Conservation (phyloP, 2,888 invertebrate genomes). For the Macaria liturata region DNA sequence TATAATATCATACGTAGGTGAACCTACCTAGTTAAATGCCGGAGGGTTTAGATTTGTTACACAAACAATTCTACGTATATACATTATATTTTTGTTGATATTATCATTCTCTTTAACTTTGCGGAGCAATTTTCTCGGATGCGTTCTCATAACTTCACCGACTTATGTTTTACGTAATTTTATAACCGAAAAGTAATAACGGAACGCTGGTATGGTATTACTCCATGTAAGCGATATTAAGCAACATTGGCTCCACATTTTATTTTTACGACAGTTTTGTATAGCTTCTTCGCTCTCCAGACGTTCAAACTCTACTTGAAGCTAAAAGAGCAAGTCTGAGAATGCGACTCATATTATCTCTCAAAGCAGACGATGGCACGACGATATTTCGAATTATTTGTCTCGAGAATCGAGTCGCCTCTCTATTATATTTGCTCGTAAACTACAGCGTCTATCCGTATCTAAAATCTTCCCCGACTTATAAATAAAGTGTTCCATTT, state of each 20-base stretch:
- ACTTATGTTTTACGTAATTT: slow-evolving; percentile 11
- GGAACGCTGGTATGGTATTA: not conserved
- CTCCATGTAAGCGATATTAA: no score
- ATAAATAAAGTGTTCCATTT: slow-evolving; percentile 25
- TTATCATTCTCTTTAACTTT: no score
- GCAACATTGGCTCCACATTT: slow-evolving; percentile 18
- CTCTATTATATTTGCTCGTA: slow-evolving; percentile 23
- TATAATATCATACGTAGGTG: no score
- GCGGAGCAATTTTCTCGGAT: no score
- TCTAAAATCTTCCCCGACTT: slow-evolving; percentile 14
- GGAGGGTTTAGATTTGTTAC: no score
- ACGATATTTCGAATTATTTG: slow-evolving; percentile 30
- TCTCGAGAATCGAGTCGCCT: slow-evolving; percentile 4
- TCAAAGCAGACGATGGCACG: slow-evolving; percentile 32
- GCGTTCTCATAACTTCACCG: slow-evolving; percentile 2
- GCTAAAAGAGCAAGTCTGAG: slow-evolving; percentile 1
- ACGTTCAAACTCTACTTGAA: slow-evolving; percentile 11
- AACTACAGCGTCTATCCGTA: slow-evolving; percentile 23
- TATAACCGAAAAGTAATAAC: slow-evolving; percentile 11
- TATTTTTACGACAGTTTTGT: slow-evolving; percentile 28
- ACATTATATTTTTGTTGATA: no score
- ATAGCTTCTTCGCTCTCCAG: slow-evolving; percentile 2
- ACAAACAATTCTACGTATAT: no score
- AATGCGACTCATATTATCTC: slow-evolving; percentile 24
- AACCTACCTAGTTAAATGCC: no score